Evolutionary conservation across 1,140 invertebrate genomes (phyloP), one percentile per base, ranked within the genome.

Genomic region (Gonioctena quinquepunctata): DNA sequence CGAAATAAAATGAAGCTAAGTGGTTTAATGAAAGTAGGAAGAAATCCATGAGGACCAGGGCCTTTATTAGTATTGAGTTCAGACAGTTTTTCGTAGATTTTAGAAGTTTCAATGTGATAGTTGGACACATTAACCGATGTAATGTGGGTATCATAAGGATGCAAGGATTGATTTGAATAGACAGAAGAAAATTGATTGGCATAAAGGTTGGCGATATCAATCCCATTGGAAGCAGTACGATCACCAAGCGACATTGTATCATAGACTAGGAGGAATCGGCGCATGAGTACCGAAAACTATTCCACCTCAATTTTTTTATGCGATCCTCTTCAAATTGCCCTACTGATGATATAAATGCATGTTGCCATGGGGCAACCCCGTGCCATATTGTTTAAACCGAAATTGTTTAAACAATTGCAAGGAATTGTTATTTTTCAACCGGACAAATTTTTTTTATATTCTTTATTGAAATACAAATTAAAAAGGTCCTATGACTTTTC

Each of bases 41-140:
- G 1, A 54, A 54, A n/a, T 22, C 18, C 18, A 22, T 54, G 11
- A 54, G 50, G 50, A 22, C 18, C 50, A 54, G 50, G 50, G 50
- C 8, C 18, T 6, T 54, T 54, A 0, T 21, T 54, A 18, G 4
- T 54, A 22, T 54, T 54, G 18, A 54, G 18, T 54, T 21, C 50
- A 54, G 50, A 54, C 50, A 54, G 50, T 54, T 54, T 54, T 19
- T 16, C 50, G 18, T 1, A 54, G 50, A 54, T 54, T 54, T 54
- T 54, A 2, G 18, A 54, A 18, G 18, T 21, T 54, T 54, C 16
- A 22, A 54, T 54, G 50, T 54, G 16, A 21, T 54, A 54, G 18
- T 21, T 54, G 1, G 50, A 54, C 16, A 54, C 50, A 54, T 54
- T 54, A 54, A 54, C 50, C 50, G 18, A 54, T 54, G 19, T 52